Evolutionary conservation across 2,113 vertebrate species (phyloP).

Genomic region (Dinomys branickii): DNA sequence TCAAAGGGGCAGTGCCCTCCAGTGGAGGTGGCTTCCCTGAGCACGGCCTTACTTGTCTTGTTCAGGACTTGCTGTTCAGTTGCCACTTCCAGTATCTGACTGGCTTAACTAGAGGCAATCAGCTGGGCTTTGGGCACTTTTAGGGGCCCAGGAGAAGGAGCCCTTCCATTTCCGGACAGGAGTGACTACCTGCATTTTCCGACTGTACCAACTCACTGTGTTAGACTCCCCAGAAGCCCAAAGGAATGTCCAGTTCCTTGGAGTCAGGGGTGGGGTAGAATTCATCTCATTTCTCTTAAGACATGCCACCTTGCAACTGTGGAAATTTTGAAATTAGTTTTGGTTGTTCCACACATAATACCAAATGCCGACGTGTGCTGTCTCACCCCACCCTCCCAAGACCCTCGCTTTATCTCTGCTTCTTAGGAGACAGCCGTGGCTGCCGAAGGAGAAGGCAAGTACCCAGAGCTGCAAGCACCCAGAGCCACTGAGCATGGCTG

Average conservation of each 20-base stretch:
- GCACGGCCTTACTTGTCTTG: neutral
- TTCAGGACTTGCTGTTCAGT: neutral
- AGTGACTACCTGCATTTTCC: neutral
- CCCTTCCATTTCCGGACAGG: neutral
- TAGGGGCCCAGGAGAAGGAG: neutral
- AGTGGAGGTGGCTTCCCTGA: neutral
- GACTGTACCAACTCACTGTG: fast-evolving
- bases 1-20: neutral
- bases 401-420: neutral
- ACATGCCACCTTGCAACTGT: neutral
- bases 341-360: neutral
- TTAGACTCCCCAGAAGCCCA: neutral
- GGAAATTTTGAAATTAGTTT: neutral
- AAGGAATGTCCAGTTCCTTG: neutral
- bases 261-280: neutral
- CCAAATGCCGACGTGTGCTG: neutral
- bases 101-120: neutral
- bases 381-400: neutral
- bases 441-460: neutral
- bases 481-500: neutral
- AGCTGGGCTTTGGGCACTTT: neutral
- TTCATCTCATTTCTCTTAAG: neutral
- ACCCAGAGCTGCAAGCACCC: neutral
- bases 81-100: neutral
- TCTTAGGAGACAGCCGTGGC: neutral